Conservation (phyloP, 2,113 vertebrate genomes). For the Etheostoma cragini region DNA sequence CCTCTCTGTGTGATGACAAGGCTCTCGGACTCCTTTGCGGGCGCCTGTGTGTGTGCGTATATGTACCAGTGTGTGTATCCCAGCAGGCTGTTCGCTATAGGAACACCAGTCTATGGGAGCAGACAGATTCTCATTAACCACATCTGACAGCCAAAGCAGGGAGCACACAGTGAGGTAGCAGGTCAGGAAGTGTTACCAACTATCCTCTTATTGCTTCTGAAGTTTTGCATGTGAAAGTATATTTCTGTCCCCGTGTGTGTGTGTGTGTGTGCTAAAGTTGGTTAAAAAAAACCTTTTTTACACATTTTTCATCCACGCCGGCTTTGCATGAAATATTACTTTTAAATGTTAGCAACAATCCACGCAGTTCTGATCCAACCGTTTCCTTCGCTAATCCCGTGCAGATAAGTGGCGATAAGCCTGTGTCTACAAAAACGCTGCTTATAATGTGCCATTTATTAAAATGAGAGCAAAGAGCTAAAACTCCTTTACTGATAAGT, state of each 20-base stretch:
- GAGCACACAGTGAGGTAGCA: slow-evolving; percentile 64
- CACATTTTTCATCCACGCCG: not conserved
- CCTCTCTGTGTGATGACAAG: slow-evolving; percentile 73
- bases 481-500: slow-evolving; percentile 42
- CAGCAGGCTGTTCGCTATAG: slow-evolving; percentile 74
- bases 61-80: slow-evolving; percentile 58
- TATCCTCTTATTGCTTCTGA: slow-evolving; percentile 59
- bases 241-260: not conserved
- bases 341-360: slow-evolving; percentile 19
- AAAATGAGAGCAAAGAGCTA: slow-evolving; percentile 56
- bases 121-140: slow-evolving; percentile 74
- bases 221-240: slow-evolving; percentile 38
- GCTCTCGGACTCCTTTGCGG: slow-evolving; percentile 55
- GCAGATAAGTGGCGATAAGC: slow-evolving; percentile 59
- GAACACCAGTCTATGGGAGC: slow-evolving; percentile 58
- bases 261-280: slow-evolving; percentile 3
- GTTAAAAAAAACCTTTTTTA: slow-evolving; percentile 5
- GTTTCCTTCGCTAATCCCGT: slow-evolving; percentile 29
- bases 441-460: slow-evolving; percentile 57
- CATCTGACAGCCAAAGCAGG: slow-evolving; percentile 77
- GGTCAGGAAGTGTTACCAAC: slow-evolving; percentile 67
- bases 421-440: slow-evolving; percentile 37
- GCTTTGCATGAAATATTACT: slow-evolving; percentile 23
- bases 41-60: slow-evolving; percentile 25
- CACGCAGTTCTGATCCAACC: slow-evolving; percentile 29